phyloP scores from a whole-genome alignment of 2,888 invertebrate genomes.

The Drosophila cracens region DNA sequence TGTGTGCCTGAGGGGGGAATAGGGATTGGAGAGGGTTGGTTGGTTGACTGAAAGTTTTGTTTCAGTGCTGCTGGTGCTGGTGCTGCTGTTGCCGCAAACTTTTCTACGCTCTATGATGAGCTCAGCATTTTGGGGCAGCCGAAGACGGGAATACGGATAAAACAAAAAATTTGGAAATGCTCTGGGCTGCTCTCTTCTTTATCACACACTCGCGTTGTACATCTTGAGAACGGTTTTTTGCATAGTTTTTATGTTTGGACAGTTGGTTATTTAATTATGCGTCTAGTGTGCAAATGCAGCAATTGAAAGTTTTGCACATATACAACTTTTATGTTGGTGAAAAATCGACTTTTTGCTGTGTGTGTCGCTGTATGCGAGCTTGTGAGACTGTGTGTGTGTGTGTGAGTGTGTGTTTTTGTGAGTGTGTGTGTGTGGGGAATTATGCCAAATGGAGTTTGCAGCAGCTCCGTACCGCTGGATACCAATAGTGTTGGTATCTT shows the following conservation, averaged over 20 bases:
- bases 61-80: slow-evolving; percentile 21
- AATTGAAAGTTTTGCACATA: slow-evolving; percentile 72
- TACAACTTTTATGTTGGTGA: slow-evolving; percentile 71
- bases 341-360: slow-evolving; percentile 77
- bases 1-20: slow-evolving; percentile 6
- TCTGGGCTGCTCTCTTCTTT: slow-evolving; percentile 14
- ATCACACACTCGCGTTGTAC: slow-evolving; percentile 23
- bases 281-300: slow-evolving; percentile 50
- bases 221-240: slow-evolving; percentile 25
- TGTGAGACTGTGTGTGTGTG: slow-evolving; percentile 13
- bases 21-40: slow-evolving; percentile 1
- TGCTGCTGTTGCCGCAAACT: slow-evolving; percentile 38
- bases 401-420: slow-evolving; percentile 3
- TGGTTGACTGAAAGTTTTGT: slow-evolving; percentile 26
- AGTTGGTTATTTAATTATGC: slow-evolving; percentile 14
- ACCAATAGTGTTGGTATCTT: slow-evolving; percentile 82
- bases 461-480: slow-evolving; percentile 66
- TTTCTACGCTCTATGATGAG: slow-evolving; percentile 63
- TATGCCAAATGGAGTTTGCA: slow-evolving; percentile 73
- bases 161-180: slow-evolving; percentile 6
- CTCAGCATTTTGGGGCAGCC: slow-evolving; percentile 68
- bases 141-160: slow-evolving; percentile 10
- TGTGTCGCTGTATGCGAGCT: slow-evolving; percentile 20
- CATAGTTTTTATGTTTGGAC: slow-evolving; percentile 4
- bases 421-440: slow-evolving; percentile 64